phyloP scores from a whole-genome alignment of 92 coral and sea anemone genomes.

The Siderastrea siderea region DNA sequence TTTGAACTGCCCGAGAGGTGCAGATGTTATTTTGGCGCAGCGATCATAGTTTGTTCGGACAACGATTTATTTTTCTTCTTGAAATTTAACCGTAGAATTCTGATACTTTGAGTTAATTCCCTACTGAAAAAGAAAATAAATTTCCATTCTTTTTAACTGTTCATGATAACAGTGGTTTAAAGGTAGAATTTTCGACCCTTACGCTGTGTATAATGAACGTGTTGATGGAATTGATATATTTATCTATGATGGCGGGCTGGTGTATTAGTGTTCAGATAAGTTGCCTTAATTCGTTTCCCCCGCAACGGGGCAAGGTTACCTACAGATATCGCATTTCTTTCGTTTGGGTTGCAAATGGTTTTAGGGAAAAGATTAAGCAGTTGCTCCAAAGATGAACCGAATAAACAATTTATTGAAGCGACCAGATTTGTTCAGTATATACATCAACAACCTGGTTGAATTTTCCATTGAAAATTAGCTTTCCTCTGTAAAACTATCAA shows the following conservation, averaged over 20 bases:
- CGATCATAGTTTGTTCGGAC: conserved; percentile 40
- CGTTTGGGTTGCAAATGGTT: neutral
- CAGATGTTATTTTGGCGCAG: conserved; percentile 47
- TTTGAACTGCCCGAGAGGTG: conserved; percentile 10
- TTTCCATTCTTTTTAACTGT: neutral
- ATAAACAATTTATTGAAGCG: conserved; percentile 25
- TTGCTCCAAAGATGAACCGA: neutral
- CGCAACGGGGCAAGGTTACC: neutral
- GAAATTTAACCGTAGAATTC: neutral
- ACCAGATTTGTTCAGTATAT: conserved; percentile 26
- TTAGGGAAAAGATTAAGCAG: neutral
- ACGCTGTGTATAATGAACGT: neutral
- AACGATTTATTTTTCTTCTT: conserved; percentile 24
- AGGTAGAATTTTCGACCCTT: neutral
- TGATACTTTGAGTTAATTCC: neutral
- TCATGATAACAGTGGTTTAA: neutral
- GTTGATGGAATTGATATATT: conserved; percentile 44
- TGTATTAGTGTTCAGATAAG: neutral
- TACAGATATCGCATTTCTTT: neutral
- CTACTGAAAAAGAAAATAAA: neutral
- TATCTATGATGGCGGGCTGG: conserved; percentile 20
- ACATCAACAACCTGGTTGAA: neutral
- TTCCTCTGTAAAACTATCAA: neutral
- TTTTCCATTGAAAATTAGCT: neutral
- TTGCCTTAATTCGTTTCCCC: neutral